Evolutionary conservation across 2,888 invertebrate species (phyloP).

Genomic region (Arrhopalites spinosus): DNA sequence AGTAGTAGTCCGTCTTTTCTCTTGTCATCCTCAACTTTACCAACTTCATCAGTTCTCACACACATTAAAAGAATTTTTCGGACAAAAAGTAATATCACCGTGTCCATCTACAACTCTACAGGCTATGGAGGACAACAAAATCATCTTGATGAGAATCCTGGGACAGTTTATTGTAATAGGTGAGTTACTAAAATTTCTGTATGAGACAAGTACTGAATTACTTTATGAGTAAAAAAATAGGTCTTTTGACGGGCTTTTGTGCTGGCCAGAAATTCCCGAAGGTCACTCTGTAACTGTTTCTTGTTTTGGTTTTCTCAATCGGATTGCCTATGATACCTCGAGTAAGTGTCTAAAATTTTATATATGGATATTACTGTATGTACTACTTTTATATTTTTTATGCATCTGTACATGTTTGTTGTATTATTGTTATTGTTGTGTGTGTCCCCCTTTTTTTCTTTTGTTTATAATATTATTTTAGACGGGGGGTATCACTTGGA

Average conservation of each 20-base stretch:
- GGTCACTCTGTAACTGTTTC: constrained; percentile 72
- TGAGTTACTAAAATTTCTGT: not conserved
- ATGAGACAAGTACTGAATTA: not conserved
- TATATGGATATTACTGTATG: too few species aligned
- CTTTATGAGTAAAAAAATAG: constrained; percentile 66
- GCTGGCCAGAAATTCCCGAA: constrained; percentile 80
- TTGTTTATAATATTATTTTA: too few species aligned
- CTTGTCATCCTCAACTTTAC: not conserved
- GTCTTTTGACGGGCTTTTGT: constrained; percentile 76
- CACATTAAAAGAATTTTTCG: not conserved
- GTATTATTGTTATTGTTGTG: too few species aligned
- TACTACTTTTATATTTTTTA: too few species aligned
- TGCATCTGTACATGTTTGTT: too few species aligned
- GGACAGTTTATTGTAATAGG: not conserved
- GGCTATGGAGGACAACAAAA: not conserved
- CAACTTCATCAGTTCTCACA: not conserved
- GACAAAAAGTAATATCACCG: not conserved
- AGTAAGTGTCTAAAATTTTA: too few species aligned
- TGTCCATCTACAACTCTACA: not conserved
- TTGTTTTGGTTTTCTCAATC: constrained; percentile 78
- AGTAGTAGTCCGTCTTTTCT: too few species aligned
- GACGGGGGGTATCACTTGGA: too few species aligned
- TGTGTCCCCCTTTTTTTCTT: too few species aligned
- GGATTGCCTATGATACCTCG: constrained; percentile 77
- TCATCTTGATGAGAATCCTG: not conserved